phyloP scores from a whole-genome alignment of 92 coral and sea anemone species.

The Siderastrea radians region DNA sequence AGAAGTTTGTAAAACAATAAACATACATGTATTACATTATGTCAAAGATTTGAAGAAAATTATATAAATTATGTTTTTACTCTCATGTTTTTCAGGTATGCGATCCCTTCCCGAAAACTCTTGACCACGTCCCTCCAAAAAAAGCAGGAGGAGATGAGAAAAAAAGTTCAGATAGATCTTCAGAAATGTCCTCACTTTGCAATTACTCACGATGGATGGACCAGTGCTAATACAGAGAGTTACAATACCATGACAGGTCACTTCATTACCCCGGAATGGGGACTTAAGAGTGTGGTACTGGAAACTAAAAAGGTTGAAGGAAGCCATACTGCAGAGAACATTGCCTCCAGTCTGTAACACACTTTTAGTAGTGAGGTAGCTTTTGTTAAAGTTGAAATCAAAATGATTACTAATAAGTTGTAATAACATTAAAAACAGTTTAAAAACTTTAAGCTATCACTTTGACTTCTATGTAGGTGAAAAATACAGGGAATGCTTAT shows the following conservation, averaged over 20 bases:
- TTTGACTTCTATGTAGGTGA: too few relatives aligned
- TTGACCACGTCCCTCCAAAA: constrained; percentile 7
- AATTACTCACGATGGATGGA: constrained; percentile 29
- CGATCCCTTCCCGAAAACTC: background rate
- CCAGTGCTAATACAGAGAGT: constrained; percentile 28
- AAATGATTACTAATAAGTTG: too few relatives aligned
- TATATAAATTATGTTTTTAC: constrained; percentile 1
- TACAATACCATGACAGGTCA: constrained; percentile 36
- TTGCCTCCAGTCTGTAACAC: background rate
- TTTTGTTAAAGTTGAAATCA: too few relatives aligned
- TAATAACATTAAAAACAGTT: too few relatives aligned
- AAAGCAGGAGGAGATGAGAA: constrained; percentile 9
- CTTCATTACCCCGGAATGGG: constrained; percentile 38
- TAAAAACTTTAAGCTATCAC: too few relatives aligned
- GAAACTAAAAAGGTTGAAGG: constrained; percentile 8
- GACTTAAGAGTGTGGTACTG: constrained; percentile 16
- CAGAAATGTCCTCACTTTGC: constrained; percentile 21
- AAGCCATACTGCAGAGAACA: constrained; percentile 12
- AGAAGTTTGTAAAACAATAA: background rate
- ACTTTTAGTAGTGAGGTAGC: too few relatives aligned
- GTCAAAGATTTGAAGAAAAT: constrained; percentile 1
- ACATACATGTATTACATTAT: background rate
- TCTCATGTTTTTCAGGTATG: constrained; percentile 3
- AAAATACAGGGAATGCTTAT: too few relatives aligned
- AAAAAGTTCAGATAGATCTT: constrained; percentile 4